These are phyloP conservation scores for Bombus pyrosoma DNA, from an alignment of 1,140 invertebrate species.

Conservation along the genomic window DNA sequence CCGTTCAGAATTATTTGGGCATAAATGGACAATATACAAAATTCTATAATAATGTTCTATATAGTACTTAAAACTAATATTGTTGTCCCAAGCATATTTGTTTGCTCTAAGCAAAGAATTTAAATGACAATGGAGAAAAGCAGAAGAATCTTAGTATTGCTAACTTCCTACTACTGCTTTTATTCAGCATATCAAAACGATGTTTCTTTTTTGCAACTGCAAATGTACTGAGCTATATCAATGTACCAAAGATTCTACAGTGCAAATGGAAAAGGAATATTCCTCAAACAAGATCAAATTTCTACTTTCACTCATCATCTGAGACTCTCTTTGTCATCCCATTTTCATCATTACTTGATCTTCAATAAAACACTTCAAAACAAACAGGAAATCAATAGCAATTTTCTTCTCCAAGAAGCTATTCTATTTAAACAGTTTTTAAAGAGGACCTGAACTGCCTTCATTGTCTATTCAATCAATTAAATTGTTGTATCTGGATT, in stretches of 20 bases:
- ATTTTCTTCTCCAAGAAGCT: not conserved
- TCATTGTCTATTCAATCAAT: not conserved
- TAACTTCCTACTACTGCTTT: not conserved
- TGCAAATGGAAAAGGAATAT: not conserved
- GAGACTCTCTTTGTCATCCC: not conserved
- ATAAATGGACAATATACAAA: not conserved
- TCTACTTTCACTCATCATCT: not conserved
- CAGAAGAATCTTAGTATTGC: not conserved
- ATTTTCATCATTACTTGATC: not conserved
- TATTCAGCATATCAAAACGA: not conserved
- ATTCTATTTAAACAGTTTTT: not conserved
- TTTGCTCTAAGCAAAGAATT: no score
- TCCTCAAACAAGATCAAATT: not conserved
- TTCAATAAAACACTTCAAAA: not conserved
- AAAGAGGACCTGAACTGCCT: not conserved
- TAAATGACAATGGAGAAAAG: no score
- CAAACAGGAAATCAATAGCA: not conserved
- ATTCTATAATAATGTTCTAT: no score
- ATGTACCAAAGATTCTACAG: not conserved
- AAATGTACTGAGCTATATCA: not conserved
- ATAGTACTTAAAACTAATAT: not conserved
- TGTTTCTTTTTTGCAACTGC: not conserved
- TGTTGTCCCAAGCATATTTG: not conserved
- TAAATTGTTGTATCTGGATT: not conserved
- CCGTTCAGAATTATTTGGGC: not conserved